Evolutionary conservation across 2,113 vertebrate genomes (phyloP).

Genomic region (Seriola aureovittata): DNA sequence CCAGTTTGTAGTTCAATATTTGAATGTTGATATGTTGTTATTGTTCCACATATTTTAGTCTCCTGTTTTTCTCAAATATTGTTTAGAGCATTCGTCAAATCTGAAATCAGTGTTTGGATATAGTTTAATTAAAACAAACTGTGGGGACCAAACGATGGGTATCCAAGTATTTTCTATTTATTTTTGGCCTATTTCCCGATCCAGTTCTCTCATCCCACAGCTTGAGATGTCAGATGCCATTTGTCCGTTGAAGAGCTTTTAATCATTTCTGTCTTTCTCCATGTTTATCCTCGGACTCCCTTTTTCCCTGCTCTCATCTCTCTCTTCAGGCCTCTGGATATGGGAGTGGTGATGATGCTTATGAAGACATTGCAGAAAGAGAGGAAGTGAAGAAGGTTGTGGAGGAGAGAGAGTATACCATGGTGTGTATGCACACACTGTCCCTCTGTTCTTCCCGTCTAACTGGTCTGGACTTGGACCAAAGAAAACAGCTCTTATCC

Average conservation of each 20-base stretch:
- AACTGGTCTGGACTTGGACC: slow-evolving; percentile 4
- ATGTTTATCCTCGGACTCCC: slow-evolving; percentile 23
- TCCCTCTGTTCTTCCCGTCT: not conserved
- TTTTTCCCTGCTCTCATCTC: slow-evolving; percentile 2
- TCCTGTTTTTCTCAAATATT: too few species aligned
- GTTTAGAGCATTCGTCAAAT: not conserved
- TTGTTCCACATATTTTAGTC: not conserved
- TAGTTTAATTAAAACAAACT: not conserved
- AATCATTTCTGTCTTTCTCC: slow-evolving; percentile 2
- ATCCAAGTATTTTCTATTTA: not conserved
- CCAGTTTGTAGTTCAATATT: too few species aligned
- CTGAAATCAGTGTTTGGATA: not conserved
- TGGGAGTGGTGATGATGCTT: slow-evolving; percentile 85
- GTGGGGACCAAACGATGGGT: slow-evolving; percentile 24
- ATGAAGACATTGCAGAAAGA: slow-evolving; percentile 81
- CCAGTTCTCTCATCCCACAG: not conserved
- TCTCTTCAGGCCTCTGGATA: slow-evolving; percentile 89
- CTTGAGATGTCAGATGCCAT: not conserved
- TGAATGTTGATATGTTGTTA: too few species aligned
- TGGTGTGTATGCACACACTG: slow-evolving; percentile 64
- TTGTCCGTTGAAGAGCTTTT: not conserved
- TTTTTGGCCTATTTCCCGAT: not conserved
- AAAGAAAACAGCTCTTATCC: slow-evolving; percentile 42
- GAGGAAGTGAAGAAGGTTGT: slow-evolving; percentile 83
- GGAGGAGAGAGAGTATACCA: slow-evolving; percentile 77